phyloP scores from a whole-genome alignment of 1,140 invertebrate genomes.

The Drosophila tsacasi region DNA sequence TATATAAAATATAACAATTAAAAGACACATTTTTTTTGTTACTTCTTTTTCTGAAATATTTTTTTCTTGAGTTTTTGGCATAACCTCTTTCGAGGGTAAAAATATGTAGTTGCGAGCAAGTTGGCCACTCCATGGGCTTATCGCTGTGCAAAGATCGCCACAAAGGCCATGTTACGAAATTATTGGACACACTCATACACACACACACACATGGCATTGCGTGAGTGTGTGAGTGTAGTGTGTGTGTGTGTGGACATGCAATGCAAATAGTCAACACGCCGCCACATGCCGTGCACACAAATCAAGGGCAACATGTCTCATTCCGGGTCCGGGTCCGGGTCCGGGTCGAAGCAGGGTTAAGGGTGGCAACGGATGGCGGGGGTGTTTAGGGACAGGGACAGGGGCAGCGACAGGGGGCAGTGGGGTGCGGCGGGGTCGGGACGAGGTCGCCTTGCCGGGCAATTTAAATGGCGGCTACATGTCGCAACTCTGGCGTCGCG shows the following conservation, averaged over 20 bases:
- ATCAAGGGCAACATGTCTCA: slow-evolving; percentile 80
- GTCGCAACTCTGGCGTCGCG: slow-evolving; percentile 68
- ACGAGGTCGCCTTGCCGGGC: slow-evolving; percentile 68
- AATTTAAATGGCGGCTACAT: slow-evolving; percentile 78
- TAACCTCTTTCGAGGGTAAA: neutral
- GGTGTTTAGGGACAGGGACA: neutral
- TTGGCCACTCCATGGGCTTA: slow-evolving; percentile 50
- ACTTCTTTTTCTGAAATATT: neutral
- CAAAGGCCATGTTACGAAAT: slow-evolving; percentile 84
- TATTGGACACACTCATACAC: slow-evolving; percentile 69
- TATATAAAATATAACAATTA: neutral
- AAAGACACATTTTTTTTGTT: neutral
- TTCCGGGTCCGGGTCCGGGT: slow-evolving; percentile 50
- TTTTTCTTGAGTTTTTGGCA: neutral
- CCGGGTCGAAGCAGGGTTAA: slow-evolving; percentile 1
- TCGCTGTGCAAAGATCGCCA: slow-evolving; percentile 76
- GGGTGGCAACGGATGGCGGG: slow-evolving; percentile 5
- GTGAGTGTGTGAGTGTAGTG: slow-evolving; percentile 8
- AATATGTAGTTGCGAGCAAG: slow-evolving; percentile 50
- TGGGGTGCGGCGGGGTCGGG: slow-evolving; percentile 2
- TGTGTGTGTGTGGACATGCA: slow-evolving; percentile 61
- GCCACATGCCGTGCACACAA: slow-evolving; percentile 83
- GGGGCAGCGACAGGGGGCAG: neutral
- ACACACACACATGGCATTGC: slow-evolving; percentile 1
- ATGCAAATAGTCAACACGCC: slow-evolving; percentile 81